Evolutionary conservation across 2,888 invertebrate genomes (phyloP).

Genomic region (Phorcus lineatus): DNA sequence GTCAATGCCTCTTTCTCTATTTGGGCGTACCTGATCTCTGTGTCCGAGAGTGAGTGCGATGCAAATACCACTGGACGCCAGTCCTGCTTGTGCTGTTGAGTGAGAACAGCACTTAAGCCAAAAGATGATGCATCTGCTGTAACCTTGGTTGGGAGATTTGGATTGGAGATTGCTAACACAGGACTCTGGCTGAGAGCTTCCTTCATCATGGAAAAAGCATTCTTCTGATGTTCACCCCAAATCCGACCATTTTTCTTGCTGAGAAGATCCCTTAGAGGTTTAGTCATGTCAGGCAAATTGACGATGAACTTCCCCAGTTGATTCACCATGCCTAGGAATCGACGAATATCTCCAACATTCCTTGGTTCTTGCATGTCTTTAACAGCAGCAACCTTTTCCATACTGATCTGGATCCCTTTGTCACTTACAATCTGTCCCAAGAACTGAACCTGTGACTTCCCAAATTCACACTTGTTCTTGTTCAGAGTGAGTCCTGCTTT

Average conservation of each 20-base stretch:
- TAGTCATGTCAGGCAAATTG: neutral
- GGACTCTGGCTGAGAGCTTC: neutral
- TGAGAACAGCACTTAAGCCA: neutral
- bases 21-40: neutral
- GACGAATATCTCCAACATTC: neutral
- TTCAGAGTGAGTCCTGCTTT: slow-evolving; percentile 16
- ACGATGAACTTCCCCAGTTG: neutral
- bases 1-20: neutral
- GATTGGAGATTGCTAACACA: neutral
- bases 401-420: neutral
- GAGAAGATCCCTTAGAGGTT: neutral
- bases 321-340: slow-evolving; percentile 11
- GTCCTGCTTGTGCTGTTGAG: neutral
- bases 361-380: neutral
- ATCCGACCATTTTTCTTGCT: neutral
- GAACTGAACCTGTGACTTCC: neutral
- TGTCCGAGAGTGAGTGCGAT: neutral
- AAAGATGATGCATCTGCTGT: neutral
- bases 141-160: neutral
- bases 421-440: slow-evolving; percentile 5
- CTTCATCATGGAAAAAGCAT: neutral
- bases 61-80: neutral
- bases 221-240: neutral
- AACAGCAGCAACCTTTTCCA: neutral
- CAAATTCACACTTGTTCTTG: slow-evolving; percentile 1